Percentiles rank a stretch among this genome's conserved stretches.
phyloP scores from a whole-genome alignment of 2,113 vertebrate genomes.

The Tretioscincus oriximinensis region DNA sequence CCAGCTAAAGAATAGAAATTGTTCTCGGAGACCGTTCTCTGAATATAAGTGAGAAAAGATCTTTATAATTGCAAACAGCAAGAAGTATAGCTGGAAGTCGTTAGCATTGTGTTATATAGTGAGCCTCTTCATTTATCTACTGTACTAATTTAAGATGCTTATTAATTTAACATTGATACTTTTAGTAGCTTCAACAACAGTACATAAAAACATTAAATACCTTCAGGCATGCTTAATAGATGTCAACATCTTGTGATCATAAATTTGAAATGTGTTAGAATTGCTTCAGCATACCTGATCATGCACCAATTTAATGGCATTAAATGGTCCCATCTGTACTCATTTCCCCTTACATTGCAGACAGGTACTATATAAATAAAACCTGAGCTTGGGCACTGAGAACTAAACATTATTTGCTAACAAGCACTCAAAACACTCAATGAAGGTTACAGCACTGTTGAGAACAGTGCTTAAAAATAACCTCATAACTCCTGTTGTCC shows the following conservation, averaged over 20 bases:
- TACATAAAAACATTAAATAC: conserved; percentile 1
- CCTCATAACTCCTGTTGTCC: background rate
- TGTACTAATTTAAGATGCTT: background rate
- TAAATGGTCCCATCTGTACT: conserved; percentile 18
- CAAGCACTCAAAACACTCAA: background rate
- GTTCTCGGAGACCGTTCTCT: too few relatives aligned
- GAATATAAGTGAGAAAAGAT: too few relatives aligned
- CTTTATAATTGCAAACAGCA: too few relatives aligned
- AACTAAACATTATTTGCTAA: conserved; percentile 1
- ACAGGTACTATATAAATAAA: background rate
- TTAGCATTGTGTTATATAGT: background rate
- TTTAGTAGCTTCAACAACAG: fast-evolving
- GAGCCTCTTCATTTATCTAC: background rate
- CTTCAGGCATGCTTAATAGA: background rate
- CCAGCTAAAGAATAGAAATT: too few relatives aligned
- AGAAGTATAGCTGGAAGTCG: too few relatives aligned
- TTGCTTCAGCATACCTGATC: conserved; percentile 8
- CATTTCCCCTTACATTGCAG: conserved; percentile 5
- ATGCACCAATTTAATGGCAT: conserved; percentile 17
- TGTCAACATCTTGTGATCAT: background rate
- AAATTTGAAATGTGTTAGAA: conserved; percentile 14
- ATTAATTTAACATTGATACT: background rate
- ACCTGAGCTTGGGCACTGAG: background rate
- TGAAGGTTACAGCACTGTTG: background rate
- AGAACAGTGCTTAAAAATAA: background rate